These are phyloP conservation scores for Choristoneura rosaceana DNA, from an alignment of 2,888 invertebrate genomes.

Conservation along the genomic window DNA sequence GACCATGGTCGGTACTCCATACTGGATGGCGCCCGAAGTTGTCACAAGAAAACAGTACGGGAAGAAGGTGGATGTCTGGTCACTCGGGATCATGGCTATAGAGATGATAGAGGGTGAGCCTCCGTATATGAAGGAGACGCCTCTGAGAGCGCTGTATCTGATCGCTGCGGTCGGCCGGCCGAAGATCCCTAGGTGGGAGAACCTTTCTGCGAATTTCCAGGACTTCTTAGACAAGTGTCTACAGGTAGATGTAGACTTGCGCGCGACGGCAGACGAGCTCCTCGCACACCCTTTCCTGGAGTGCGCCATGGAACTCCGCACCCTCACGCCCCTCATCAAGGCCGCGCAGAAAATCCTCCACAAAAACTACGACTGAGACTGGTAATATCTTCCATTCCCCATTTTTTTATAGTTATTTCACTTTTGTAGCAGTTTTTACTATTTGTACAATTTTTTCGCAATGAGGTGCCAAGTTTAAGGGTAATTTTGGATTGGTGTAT, in stretches of 20 bases:
- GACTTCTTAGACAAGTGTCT: conserved; percentile 95
- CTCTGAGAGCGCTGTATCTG: conserved; percentile 95
- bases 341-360: conserved; percentile 95
- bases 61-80: conserved; percentile 97
- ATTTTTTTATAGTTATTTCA: conserved; percentile 53
- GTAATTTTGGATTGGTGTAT: conserved; percentile 42
- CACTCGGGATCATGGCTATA: conserved; percentile 98
- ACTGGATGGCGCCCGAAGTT: conserved; percentile 99
- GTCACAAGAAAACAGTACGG: conserved; percentile 97
- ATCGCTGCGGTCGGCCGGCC: conserved; percentile 98
- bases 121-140: conserved; percentile 98
- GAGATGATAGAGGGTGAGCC: conserved; percentile 98
- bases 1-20: conserved; percentile 99
- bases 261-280: conserved; percentile 91
- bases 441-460: conserved; percentile 52
- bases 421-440: conserved; percentile 71
- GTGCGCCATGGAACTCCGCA: conserved; percentile 92
- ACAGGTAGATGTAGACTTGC: conserved; percentile 91
- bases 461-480: conserved; percentile 63
- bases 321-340: conserved; percentile 94
- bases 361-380: conserved; percentile 81
- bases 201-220: conserved; percentile 90
- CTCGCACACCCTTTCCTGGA: conserved; percentile 92
- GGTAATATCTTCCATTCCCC: conserved; percentile 62
- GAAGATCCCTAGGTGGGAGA: conserved; percentile 93